Conservation (phyloP, 2,797 vertebrate species). For the Meriones psammophilus region DNA sequence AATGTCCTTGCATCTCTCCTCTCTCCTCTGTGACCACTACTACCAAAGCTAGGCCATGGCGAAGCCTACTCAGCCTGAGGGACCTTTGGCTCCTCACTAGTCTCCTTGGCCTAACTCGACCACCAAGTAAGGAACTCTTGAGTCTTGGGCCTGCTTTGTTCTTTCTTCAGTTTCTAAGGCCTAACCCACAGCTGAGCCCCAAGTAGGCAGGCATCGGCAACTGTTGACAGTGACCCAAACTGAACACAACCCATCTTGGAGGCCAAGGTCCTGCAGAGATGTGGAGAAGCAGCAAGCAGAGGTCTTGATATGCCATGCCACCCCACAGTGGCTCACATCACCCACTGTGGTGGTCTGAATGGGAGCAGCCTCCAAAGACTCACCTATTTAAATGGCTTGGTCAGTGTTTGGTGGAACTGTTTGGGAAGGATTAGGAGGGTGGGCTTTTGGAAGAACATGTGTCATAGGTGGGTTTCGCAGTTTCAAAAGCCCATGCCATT, state of each 20-base stretch:
- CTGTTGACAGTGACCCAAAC: background rate
- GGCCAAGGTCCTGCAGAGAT: background rate
- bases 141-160: background rate
- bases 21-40: background rate
- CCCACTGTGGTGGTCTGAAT: background rate
- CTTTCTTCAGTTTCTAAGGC: slow-evolving; percentile 25
- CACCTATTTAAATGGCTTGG: background rate
- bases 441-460: background rate
- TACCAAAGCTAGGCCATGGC: background rate
- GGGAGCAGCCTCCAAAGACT: background rate
- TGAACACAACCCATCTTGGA: background rate
- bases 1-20: background rate
- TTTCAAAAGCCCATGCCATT: background rate
- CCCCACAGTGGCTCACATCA: background rate
- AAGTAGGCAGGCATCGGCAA: background rate
- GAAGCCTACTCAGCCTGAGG: background rate
- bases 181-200: background rate
- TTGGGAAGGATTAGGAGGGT: background rate
- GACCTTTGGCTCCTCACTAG: background rate
- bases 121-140: background rate
- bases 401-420: background rate
- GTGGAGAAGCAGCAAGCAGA: background rate
- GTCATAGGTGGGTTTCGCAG: background rate
- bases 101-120: background rate
- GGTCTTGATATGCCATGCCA: background rate